Base-by-base conservation (phyloP, 2,888 invertebrate species). In the Actias luna region DNA sequence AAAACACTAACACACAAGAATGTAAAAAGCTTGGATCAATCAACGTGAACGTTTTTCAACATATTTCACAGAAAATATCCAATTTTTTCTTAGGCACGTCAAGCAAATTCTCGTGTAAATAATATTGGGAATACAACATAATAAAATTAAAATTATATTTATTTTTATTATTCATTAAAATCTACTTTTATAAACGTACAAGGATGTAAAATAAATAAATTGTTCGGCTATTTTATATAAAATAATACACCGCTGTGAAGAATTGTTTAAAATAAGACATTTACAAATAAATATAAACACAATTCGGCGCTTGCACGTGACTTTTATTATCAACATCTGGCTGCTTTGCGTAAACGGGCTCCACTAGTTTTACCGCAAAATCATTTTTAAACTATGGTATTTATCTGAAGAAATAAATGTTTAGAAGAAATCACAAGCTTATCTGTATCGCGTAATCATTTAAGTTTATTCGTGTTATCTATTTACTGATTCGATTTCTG, bases 241-340 rank as follows among this genome's bases (percentile, higher is more conserved):
- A 46, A 46, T 46, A 46, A 46, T 46, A 46, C 22, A 12, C 1
- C 42, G 46, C 22, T 22, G 46, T 46, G 46, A 46, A 61, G 14
- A 55, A 61, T 61, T 61, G 22, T 57, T 57, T 31, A 61, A 60
- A 61, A 57, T 57, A 61, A 58, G 39, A 61, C 42, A 31, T 31
- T 18, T 61, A 31, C 29, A 42, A 33, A 61, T 31, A 42, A 42
- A 61, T 57, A 58, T 39, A 58, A 58, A 58, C 31, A 61, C 42
- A 29, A 42, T 58, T 58, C 27, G 61, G 55, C n/a, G 61, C 42
- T 55, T 39, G 55, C 55, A 59, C 46, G 46, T 46, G 18, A 31
- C 16, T 62, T 58, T 63, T 63, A 63, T 63, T 63, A 63, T 63
- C 62, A 59, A 63, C 59, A 63, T 63, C 46, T 59, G 63, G 59